Conservation (phyloP, 2,888 invertebrate genomes). For the Pandemis heparana region DNA sequence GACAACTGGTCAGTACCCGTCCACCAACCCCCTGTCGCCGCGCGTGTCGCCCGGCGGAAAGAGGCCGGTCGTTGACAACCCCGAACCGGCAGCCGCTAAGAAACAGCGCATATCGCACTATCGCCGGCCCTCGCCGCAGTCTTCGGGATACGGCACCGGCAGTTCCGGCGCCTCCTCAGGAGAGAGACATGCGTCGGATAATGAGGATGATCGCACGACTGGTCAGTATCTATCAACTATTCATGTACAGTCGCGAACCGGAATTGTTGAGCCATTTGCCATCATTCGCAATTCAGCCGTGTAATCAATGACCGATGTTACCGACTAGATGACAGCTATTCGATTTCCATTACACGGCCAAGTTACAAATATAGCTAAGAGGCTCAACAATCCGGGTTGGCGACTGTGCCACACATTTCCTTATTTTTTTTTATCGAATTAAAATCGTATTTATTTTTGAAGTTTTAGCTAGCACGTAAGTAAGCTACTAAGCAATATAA, state of each 20-base stretch:
- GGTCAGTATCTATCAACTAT: slow-evolving; percentile 47
- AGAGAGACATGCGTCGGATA: slow-evolving; percentile 82
- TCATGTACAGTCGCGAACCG: not conserved
- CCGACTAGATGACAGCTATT: too few species aligned
- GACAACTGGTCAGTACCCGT: slow-evolving; percentile 67
- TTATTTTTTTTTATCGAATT: not conserved
- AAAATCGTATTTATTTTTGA: not conserved
- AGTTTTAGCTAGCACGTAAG: slow-evolving; percentile 6
- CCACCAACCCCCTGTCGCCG: slow-evolving; percentile 93
- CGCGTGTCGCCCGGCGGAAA: slow-evolving; percentile 86
- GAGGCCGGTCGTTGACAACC: slow-evolving; percentile 89
- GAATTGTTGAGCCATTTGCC: too few species aligned
- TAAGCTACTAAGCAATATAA: not conserved
- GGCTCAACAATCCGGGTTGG: too few species aligned
- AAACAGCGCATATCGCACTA: slow-evolving; percentile 94
- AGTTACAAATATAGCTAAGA: too few species aligned
- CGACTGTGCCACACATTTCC: not conserved
- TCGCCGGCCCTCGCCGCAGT: slow-evolving; percentile 85
- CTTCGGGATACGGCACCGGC: slow-evolving; percentile 69
- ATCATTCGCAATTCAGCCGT: too few species aligned
- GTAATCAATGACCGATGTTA: too few species aligned
- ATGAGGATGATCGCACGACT: slow-evolving; percentile 78
- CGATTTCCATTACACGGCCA: too few species aligned
- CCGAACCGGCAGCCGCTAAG: slow-evolving; percentile 85
- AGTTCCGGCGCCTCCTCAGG: slow-evolving; percentile 81